Percentiles rank a stretch among this genome's conserved stretches.
Conservation (phyloP, 2,888 invertebrate species). For the Drosophila lutescens region DNA sequence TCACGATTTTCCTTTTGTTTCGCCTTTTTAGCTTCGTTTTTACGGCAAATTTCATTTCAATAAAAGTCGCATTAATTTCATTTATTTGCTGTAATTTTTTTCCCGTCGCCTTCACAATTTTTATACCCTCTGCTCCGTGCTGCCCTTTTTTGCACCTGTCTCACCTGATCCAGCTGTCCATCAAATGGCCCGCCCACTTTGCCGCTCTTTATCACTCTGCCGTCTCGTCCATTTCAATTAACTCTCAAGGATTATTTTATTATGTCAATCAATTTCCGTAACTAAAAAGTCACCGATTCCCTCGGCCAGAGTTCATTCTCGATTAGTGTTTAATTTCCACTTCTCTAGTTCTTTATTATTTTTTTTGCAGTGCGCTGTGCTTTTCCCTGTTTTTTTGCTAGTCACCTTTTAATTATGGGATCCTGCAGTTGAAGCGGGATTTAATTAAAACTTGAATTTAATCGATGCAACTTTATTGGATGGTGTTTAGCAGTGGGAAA, state of each 20-base stretch:
- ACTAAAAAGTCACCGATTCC: conserved; percentile 60
- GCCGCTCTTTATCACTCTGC: conserved; percentile 24
- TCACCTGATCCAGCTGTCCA: conserved; percentile 46
- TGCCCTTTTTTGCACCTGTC: conserved; percentile 52
- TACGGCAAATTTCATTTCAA: conserved; percentile 73
- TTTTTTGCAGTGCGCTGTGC: not conserved
- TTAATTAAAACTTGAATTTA: conserved; percentile 59
- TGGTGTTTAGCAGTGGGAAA: conserved; percentile 4
- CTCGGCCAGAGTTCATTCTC: conserved; percentile 11
- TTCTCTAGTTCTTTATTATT: conserved; percentile 13
- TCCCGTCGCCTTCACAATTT: not conserved
- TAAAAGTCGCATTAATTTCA: conserved; percentile 75
- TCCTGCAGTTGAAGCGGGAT: conserved; percentile 34
- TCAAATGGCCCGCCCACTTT: conserved; percentile 11
- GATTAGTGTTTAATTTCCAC: conserved; percentile 17
- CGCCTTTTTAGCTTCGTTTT: conserved; percentile 44
- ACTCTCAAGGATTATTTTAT: conserved; percentile 78
- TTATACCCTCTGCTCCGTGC: conserved; percentile 9
- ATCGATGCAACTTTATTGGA: conserved; percentile 37
- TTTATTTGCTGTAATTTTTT: conserved; percentile 65
- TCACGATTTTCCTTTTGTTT: conserved; percentile 18
- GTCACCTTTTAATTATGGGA: conserved; percentile 26
- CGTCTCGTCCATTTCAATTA: conserved; percentile 75
- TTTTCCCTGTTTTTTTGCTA: conserved; percentile 8
- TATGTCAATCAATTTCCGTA: conserved; percentile 78